Base-by-base conservation (phyloP, 2,797 vertebrate genomes). In the Spheniscus humboldti region DNA sequence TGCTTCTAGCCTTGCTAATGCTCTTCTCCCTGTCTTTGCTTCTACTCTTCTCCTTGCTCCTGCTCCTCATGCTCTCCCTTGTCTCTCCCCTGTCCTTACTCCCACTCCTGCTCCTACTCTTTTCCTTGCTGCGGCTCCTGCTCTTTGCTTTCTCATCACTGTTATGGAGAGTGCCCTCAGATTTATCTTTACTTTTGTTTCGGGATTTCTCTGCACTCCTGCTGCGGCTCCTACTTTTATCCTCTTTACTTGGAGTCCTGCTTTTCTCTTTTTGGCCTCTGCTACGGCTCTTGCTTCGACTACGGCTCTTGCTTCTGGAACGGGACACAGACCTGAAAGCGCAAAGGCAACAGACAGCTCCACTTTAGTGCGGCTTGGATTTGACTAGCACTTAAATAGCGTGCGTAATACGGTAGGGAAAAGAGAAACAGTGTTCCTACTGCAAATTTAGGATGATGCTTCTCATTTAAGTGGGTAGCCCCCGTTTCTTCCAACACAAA, bases 301-400 rank as follows among this genome's bases (percentile, higher is more conserved):
- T 97, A 76, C 88, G 98, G 94, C 98, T 98, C 97, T 98, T 98
- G 97, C 98, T 98, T 91, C 99, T 98, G 64, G 99, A 99, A 75
- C 96, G 98, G 33, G 99, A 99, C n/a, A 98, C 99, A 8, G 99
- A 98, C 96, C 99, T 98, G 95, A 69, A 97, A 93, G 80, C 14
- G 55, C 55, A 96, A 45, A 73, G 72, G 69, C 95, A 96, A 90
- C 30, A 86, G 74, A 78, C 37, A 78, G 81, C 52, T 79, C 78
- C 57, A 23, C 52, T 92, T 92, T 15, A 96, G 92, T 10, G 23
- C 0, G 0, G 66, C 15, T 18, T 52, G 43, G 25, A 25, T 56
- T 59, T 60, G 47, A 41, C 43, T 22, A 47, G 31, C 16, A 4
- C 45, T 37, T 25, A 24, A 83, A 22, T 24, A 67, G 25, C 0